These are phyloP conservation scores for Acyrthosiphon pisum DNA, from an alignment of 1,140 invertebrate species.

Conservation along the genomic window DNA sequence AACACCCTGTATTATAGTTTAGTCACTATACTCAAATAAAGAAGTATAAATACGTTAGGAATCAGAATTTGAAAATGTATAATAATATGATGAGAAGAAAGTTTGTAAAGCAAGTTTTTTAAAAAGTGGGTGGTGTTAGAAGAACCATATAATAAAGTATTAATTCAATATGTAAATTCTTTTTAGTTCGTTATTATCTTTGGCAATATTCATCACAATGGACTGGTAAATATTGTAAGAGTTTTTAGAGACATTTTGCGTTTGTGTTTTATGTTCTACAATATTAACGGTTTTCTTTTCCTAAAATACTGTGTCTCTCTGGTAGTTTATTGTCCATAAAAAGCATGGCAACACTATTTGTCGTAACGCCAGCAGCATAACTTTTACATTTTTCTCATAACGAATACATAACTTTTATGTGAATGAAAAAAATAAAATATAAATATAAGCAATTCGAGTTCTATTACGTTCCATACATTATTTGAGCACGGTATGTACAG, in stretches of 20 bases:
- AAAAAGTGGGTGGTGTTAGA: neutral
- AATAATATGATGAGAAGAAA: neutral
- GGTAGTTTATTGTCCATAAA: slow-evolving; percentile 41
- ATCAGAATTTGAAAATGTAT: neutral
- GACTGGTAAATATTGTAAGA: slow-evolving; percentile 33
- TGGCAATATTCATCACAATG: neutral
- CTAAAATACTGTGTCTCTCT: neutral
- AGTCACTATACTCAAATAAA: neutral
- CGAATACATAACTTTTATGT: slow-evolving; percentile 19
- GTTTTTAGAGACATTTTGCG: slow-evolving; percentile 9
- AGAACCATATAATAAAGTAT: neutral
- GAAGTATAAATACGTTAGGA: neutral
- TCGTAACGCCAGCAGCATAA: neutral
- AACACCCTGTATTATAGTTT: neutral
- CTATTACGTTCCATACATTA: slow-evolving; percentile 17
- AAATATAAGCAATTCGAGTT: slow-evolving; percentile 23
- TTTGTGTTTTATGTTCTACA: slow-evolving; percentile 12
- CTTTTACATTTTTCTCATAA: slow-evolving; percentile 33
- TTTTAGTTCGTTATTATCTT: neutral
- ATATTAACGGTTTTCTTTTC: slow-evolving; percentile 9
- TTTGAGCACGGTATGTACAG: neutral
- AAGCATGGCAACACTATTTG: neutral
- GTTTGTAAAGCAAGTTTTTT: neutral
- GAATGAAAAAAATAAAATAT: slow-evolving; percentile 27
- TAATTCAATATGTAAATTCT: slow-evolving; percentile 19